Percentiles rank a stretch among this genome's conserved stretches.
Conservation (phyloP, 2,113 vertebrate species). For the Hemichromis elongatus region DNA sequence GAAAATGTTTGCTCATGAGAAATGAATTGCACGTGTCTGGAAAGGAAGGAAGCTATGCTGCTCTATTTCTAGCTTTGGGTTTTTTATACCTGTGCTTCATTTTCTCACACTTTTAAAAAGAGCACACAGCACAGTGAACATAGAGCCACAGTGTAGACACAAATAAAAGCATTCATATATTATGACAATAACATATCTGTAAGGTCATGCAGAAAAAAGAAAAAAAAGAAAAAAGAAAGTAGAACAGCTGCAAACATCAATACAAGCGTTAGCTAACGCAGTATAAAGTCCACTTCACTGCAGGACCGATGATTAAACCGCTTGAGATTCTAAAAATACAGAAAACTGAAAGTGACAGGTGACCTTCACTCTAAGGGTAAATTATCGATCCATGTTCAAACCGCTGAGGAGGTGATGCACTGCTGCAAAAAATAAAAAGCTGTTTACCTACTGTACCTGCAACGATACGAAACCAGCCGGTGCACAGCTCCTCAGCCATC, state of each 20-base stretch:
- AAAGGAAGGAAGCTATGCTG: not conserved
- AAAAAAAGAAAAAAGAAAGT: not conserved
- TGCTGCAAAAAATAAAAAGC: not conserved
- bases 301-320: not conserved
- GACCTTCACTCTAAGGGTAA: not conserved
- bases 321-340: not conserved
- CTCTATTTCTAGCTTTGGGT: not conserved
- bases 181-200: not conserved
- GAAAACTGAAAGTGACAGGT: not conserved
- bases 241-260: not conserved
- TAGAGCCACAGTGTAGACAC: not conserved
- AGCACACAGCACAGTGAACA: not conserved
- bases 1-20: not conserved
- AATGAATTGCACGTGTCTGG: not conserved
- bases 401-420: not conserved
- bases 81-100: not conserved
- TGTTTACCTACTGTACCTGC: slow-evolving; percentile 49
- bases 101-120: not conserved
- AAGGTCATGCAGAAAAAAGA: not conserved
- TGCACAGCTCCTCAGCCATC: slow-evolving; percentile 63
- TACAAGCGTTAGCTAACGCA: not conserved
- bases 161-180: not conserved
- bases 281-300: not conserved
- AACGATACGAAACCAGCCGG: slow-evolving; percentile 57
- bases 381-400: not conserved